Conservation (phyloP, 2,113 vertebrate genomes). For the Mus spicilegus region DNA sequence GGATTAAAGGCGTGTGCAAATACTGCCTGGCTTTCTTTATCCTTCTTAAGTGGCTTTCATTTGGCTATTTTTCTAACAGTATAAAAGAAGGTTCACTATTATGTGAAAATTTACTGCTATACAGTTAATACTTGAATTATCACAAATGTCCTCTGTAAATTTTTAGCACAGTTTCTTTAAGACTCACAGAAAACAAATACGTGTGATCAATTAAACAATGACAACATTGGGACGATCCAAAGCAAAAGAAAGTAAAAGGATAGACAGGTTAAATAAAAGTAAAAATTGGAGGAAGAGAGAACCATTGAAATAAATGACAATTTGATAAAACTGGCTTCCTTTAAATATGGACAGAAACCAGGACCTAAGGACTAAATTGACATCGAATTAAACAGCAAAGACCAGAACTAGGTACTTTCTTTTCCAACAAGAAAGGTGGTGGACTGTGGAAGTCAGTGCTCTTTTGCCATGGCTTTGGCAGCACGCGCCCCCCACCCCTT, state of each 20-base stretch:
- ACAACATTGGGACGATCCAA: background rate
- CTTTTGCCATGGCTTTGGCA: background rate
- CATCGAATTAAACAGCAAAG: background rate
- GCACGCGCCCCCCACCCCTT: background rate
- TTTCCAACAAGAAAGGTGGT: background rate
- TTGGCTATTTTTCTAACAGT: background rate
- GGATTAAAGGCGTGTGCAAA: too few species aligned
- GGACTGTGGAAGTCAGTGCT: too few species aligned
- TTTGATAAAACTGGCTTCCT: background rate
- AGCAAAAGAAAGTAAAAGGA: background rate
- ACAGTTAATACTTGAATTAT: background rate
- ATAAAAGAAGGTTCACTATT: slow-evolving; percentile 4
- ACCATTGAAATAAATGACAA: background rate
- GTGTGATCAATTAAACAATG: slow-evolving; percentile 23
- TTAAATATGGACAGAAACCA: slow-evolving; percentile 33
- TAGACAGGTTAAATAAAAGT: background rate
- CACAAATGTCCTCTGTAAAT: background rate
- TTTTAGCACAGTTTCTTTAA: slow-evolving; percentile 15
- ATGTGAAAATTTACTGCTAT: background rate
- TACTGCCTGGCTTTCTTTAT: background rate
- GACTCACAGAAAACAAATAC: background rate
- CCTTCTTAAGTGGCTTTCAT: background rate
- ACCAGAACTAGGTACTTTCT: background rate
- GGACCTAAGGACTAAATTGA: background rate
- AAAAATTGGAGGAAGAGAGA: background rate